Conservation (phyloP, 2,888 invertebrate genomes). For the Hymenopus coronatus region DNA sequence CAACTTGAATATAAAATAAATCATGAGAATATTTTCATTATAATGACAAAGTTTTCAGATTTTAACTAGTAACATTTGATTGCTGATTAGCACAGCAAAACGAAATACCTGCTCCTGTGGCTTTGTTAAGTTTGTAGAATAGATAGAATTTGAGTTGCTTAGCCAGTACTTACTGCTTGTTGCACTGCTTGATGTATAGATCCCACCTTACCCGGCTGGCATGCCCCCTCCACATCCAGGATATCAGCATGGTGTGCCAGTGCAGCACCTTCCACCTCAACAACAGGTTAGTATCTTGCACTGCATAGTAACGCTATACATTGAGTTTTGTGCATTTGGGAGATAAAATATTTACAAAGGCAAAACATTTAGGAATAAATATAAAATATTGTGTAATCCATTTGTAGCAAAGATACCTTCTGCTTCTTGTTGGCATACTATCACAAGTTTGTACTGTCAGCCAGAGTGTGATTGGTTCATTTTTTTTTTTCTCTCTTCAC, state of each 20-base stretch:
- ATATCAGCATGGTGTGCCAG: constrained; percentile 26
- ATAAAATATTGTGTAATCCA: no score
- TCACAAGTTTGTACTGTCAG: no score
- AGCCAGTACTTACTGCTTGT: neutral
- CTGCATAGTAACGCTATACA: neutral
- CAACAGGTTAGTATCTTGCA: constrained; percentile 26
- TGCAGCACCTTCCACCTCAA: constrained; percentile 22
- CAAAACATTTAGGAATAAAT: no score
- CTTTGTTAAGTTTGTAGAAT: neutral
- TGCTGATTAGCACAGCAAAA: no score
- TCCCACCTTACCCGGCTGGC: constrained; percentile 38
- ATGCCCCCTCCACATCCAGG: constrained; percentile 30
- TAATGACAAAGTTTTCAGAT: no score
- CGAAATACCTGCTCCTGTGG: neutral
- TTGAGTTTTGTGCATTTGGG: neutral
- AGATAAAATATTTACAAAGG: no score
- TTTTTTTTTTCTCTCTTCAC: no score
- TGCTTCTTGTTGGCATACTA: no score
- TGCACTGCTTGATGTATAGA: constrained; percentile 29
- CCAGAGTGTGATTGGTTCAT: no score
- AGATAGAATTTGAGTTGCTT: neutral
- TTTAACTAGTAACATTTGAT: no score
- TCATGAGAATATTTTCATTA: no score
- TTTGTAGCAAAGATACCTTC: no score
- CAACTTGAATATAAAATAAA: neutral